Evolutionary conservation across 2,113 vertebrate species (phyloP), one percentile per base, ranked within the genome.

Genomic region (Bufo bufo): DNA sequence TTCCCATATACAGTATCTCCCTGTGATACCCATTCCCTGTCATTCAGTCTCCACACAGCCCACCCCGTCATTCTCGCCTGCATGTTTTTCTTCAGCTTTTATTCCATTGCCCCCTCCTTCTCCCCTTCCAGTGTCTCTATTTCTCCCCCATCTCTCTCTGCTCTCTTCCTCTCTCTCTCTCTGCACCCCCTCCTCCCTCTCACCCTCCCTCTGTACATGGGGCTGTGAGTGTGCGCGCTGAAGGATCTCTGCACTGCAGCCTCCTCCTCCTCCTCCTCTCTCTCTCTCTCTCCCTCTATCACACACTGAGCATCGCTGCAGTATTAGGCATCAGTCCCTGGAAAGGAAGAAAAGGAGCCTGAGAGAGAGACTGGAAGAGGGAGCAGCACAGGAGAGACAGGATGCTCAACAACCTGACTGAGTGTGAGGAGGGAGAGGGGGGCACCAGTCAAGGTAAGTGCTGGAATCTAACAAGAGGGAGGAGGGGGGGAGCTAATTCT

Each of bases 331-430:
- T 86, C 84, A 74, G 87, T 85, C 82, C 82, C 82, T 71, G 74
- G 72, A 23, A 89, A 89, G 93, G 93, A 90, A 90, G 85, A 90
- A 91, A 77, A 89, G 89, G 89, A 89, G 83, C 52, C 78, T 20
- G 66, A 71, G 77, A 47, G 66, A 63, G 78, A 63, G 79, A 59
- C 23, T 79, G n/a, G 19, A 61, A 69, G 75, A 69, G 74, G 47
- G 33, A 75, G 33, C 58, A 45, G 71, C 52, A 43, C 50, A 93
- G 93, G 93, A 94, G 43, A 74, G 45, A 75, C 45, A 75, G 96
- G 95, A 98, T 98, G 97, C 97, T 97, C 87, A 98, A 98, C 96
- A 98, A 97, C 96, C 96, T 98, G 95, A 97, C 97, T 89, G 97
- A 98, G 93, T 96, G 96, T 90, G 97, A 98, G 95, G 97, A 98